phyloP scores from a whole-genome alignment of 2,888 invertebrate species.

The Zaprionus obscuricornis region DNA sequence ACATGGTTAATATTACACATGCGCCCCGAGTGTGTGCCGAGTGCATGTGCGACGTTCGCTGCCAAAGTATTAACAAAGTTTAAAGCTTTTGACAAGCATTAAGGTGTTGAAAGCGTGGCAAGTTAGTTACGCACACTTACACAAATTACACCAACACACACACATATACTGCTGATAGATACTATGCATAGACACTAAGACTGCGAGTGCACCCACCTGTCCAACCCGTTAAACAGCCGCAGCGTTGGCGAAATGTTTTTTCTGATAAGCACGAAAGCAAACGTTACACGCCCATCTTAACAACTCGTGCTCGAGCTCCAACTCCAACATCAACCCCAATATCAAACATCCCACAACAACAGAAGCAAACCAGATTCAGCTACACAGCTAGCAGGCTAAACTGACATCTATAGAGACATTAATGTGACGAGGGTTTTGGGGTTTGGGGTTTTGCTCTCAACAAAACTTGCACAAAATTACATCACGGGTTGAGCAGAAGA shows the following conservation, averaged over 20 bases:
- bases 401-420: conserved; percentile 78
- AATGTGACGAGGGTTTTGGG: conserved; percentile 73
- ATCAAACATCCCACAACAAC: conserved; percentile 5
- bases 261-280: conserved; percentile 66
- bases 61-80: conserved; percentile 40
- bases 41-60: too few species aligned
- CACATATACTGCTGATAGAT: too few species aligned
- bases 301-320: conserved; percentile 5
- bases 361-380: background rate
- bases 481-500: conserved; percentile 38
- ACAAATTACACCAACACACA: conserved; percentile 26
- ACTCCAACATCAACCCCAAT: conserved; percentile 7
- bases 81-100: conserved; percentile 55
- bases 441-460: conserved; percentile 29
- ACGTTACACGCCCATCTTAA: conserved; percentile 35
- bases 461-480: conserved; percentile 64
- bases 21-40: conserved; percentile 33
- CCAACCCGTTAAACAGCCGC: conserved; percentile 67
- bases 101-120: conserved; percentile 59
- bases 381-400: conserved; percentile 55
- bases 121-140: conserved; percentile 59
- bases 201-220: conserved; percentile 16
- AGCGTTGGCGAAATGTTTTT: conserved; percentile 63
- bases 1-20: conserved; percentile 50
- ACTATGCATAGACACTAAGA: background rate